Conservation (phyloP, 1,140 invertebrate species). For the Achatina immaculata region DNA sequence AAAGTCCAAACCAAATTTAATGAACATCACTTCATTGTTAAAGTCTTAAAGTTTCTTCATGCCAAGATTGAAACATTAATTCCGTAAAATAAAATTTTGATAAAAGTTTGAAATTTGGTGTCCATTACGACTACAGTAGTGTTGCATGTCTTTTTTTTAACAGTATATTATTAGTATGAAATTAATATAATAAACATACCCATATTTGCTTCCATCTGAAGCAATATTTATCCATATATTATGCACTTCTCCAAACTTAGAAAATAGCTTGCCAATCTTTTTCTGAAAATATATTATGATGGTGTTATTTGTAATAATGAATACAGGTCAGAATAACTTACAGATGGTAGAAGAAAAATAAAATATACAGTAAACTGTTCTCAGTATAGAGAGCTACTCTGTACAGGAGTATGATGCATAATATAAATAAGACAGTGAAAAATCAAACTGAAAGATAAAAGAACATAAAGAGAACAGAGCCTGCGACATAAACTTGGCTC, state of each 20-base stretch:
- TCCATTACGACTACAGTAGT: too few relatives aligned
- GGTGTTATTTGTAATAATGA: background rate
- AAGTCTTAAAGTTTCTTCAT: too few relatives aligned
- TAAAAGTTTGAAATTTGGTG: too few relatives aligned
- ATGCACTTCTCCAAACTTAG: constrained; percentile 39
- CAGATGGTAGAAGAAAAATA: background rate
- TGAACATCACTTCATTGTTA: too few relatives aligned
- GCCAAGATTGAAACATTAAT: too few relatives aligned
- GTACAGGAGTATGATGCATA: background rate
- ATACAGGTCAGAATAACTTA: background rate
- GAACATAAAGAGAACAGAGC: background rate
- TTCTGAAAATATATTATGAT: constrained; percentile 26
- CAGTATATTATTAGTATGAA: too few relatives aligned
- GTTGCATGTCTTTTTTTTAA: too few relatives aligned
- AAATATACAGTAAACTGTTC: background rate
- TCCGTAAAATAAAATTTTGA: too few relatives aligned
- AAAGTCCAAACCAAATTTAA: too few relatives aligned
- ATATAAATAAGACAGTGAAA: background rate
- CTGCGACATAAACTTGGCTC: too few relatives aligned
- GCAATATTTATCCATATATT: constrained; percentile 30
- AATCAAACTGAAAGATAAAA: background rate
- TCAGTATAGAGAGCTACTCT: background rate
- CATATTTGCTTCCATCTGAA: constrained; percentile 35
- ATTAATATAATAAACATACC: too few relatives aligned
- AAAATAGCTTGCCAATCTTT: constrained; percentile 39